phyloP scores from a whole-genome alignment of 2,888 invertebrate genomes.

The Eupithecia abbreviata region DNA sequence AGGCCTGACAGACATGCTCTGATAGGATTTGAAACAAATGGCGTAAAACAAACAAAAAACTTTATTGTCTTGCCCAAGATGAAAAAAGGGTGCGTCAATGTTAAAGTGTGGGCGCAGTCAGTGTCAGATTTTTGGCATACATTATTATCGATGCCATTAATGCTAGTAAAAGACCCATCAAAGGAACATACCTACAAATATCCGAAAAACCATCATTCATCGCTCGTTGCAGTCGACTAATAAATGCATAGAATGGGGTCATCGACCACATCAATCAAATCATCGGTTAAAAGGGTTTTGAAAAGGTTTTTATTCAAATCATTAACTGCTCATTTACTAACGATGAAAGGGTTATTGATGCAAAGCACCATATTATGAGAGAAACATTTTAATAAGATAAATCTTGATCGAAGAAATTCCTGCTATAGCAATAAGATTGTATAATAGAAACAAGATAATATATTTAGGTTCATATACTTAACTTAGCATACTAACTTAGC shows the following conservation, averaged over 20 bases:
- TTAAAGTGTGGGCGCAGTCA: background rate
- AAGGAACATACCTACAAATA: background rate
- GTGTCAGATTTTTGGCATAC: background rate
- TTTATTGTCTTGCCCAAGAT: background rate
- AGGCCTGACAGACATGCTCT: background rate
- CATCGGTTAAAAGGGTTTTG: conserved; percentile 8
- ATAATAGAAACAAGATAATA: background rate
- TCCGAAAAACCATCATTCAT: background rate
- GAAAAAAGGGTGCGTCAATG: background rate
- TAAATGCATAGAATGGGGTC: background rate
- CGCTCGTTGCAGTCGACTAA: background rate
- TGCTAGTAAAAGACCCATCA: background rate
- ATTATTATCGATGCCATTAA: background rate
- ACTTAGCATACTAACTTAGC: background rate
- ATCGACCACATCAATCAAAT: conserved; percentile 13
- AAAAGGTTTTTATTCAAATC: conserved; percentile 8
- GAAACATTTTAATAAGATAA: background rate
- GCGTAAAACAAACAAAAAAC: background rate
- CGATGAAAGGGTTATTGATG: conserved; percentile 9
- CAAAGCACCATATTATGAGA: background rate
- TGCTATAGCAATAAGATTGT: background rate
- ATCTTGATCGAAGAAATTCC: background rate
- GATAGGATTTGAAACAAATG: background rate
- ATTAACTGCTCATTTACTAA: conserved; percentile 8
- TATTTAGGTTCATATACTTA: background rate